Base-by-base conservation (phyloP, 2,888 invertebrate genomes). In the Cantharis flavilabris region DNA sequence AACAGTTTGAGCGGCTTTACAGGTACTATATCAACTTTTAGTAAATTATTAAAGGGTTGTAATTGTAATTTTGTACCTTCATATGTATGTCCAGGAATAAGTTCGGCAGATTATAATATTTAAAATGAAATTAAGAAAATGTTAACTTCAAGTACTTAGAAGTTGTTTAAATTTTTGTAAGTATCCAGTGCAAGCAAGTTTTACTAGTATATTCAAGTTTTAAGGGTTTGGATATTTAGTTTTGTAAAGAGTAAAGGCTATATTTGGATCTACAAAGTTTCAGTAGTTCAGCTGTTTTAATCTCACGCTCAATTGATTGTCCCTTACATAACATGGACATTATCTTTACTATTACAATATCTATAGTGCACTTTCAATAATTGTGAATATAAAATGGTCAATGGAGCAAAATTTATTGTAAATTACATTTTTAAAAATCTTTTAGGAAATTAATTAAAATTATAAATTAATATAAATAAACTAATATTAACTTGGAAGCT, bases 201-300 rank as follows among this genome's bases (percentile, higher is more conserved):
- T 49, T 49, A 49, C 49, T 49, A n/a, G 49, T n/a, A 49, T 49
- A 49, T 49, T 49, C 20, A 64, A 64, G 64, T 67, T 67, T 67
- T 67, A 26, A 67, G 65, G 65, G 23, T 67, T 67, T 67, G 13
- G 26, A 67, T 67, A 67, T 67, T 67, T 67, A 67, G 65, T 67
- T 67, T 67, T 67, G 65, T 67, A 23, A 67, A 67, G 65, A 23
- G 26, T 67, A 67, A 67, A 26, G 65, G 26, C 65, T 64, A 20
- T 64, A 64, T 64, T 64, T 67, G 65, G 26, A 67, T 23, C 65
- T 67, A n/a, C 65, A 20, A 67, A 67, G 65, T 67, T 67, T 67
- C 26, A 67, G 65, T 67, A 26, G 65, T 67, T 67, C 65, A 67
- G 65, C 65, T 67, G 65, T 67, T 67, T 67, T 67, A 67, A 67